These are phyloP conservation scores for Sympetrum striolatum DNA, from an alignment of 2,888 invertebrate species.

Conservation along the genomic window DNA sequence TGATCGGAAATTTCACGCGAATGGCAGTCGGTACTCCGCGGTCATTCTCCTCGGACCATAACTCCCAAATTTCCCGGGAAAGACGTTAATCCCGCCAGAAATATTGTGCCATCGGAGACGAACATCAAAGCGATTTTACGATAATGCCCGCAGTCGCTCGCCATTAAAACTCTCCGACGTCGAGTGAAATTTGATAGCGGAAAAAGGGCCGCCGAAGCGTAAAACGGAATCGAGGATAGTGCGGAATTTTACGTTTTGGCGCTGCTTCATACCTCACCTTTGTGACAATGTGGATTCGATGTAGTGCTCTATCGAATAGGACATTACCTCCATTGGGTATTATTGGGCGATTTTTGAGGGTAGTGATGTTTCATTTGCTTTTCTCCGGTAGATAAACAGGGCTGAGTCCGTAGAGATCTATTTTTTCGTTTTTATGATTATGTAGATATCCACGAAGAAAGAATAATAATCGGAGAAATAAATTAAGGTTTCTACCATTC, in stretches of 20 bases:
- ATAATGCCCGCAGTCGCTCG: neutral
- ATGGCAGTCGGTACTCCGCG: neutral
- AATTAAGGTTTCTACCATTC: too few species aligned
- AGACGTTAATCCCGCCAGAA: neutral
- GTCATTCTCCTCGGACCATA: neutral
- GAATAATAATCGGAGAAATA: too few species aligned
- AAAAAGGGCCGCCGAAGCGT: neutral
- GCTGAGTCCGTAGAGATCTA: too few species aligned
- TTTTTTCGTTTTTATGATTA: too few species aligned
- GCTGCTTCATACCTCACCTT: too few species aligned
- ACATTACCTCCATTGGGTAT: too few species aligned
- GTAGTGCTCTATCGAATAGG: too few species aligned
- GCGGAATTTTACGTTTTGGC: neutral
- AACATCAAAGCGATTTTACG: neutral
- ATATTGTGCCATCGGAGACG: neutral
- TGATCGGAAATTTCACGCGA: neutral
- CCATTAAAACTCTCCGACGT: neutral
- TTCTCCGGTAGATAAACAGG: too few species aligned
- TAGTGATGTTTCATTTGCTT: too few species aligned
- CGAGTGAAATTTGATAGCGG: neutral
- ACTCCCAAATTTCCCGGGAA: neutral
- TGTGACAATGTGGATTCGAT: too few species aligned
- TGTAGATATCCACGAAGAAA: too few species aligned
- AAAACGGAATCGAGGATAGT: neutral
- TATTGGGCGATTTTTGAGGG: too few species aligned